Evolutionary conservation across 2,888 invertebrate genomes (phyloP), one percentile per base, ranked within the genome.

Genomic region (Sialis lutaria): DNA sequence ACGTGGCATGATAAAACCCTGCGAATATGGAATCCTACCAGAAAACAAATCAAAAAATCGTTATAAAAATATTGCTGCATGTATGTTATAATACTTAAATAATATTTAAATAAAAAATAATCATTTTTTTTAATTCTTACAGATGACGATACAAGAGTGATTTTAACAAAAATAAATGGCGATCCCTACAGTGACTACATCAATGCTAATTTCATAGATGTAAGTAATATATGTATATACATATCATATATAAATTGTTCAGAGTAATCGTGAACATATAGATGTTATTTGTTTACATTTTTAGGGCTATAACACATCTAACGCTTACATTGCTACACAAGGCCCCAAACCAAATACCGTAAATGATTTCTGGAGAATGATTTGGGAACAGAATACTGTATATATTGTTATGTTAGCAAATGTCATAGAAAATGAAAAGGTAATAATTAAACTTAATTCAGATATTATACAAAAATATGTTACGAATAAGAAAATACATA

Each of bases 331-430:
- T 54, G 63, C 64, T 6, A 60, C 67, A 33, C 62, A 67, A 53
- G 65, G 63, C 6, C 65, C 65, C 5, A 59, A 59, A 49, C 50
- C 54, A 10, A 57, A 55, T 44, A 68, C 68, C 1, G 49, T 66
- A 4, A 54, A 56, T 6, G 68, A 68, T 51, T 68, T 68, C 52
- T 68, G 68, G 68, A 54, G 64, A 42, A 67, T 68, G 67, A 53
- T 68, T 40, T 70, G 70, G 67, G 67, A 72, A 52, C 67, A 72
- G 53, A 63, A 65, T 12, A 64, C 67, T 2, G 57, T 57, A 37
- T 55, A 69, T 40, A 68, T 73, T 46, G 63, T 70, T 22, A 71
- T 72, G 69, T 52, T 73, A 32, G 64, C 71, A 8, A 70, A 70
- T 49, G 51, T 70, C 2, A 50, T 61, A 2, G 72, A 72, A 56